Base-by-base conservation (phyloP, 2,113 vertebrate genomes). In the Empidonax traillii region DNA sequence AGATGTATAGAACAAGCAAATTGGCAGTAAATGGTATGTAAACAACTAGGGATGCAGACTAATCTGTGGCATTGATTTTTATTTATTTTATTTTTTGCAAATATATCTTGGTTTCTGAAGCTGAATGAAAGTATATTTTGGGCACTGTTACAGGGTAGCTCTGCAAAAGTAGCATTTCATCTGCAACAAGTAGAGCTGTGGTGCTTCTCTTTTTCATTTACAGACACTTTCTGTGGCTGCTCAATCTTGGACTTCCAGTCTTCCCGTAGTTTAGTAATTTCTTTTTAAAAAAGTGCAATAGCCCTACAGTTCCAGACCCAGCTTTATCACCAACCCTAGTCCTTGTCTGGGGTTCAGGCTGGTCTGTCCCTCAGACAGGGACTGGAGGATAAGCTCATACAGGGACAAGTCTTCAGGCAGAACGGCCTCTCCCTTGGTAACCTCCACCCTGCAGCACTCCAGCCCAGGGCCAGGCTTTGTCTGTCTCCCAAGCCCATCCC, bases 371-470 rank as follows among this genome's bases (percentile, higher is more conserved):
- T 5, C 51, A 52, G 14, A 14, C 51, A n/a, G 1, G 2, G 15
- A 39, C 13, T 47, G 43, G 75, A 52, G 27, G 37, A 59, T 13
- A 76, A 85, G 27, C 12, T 65, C 16, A 39, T n/a, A 16, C n/a
- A 44, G 35, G 39, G 17, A 49, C 5, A 14, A 13, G n/a, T 22
- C 9, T 76, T 51, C 14, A 35, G 58, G 35, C 37, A 90, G 41
- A 2, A 1, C 0, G 0, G 53, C 25, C 56, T 71, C 28, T 75
- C 71, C 47, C 27, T 52, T 2, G 2, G 51, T 47, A 37, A 27
- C 49, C 59, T 83, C 37, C 65, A 28, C 39, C 24, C 49, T 73
- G 19, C 10, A 72, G 14, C 8, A 51, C 41, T 80, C n/a, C 35
- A 68, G 2, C 30, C 23, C 22, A 17, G 39, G 0, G 1, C 43